Percentiles rank a stretch among this genome's conserved stretches.
Evolutionary conservation across 2,113 vertebrate species (phyloP).

Genomic region (Boulengeromyrus knoepffleri): DNA sequence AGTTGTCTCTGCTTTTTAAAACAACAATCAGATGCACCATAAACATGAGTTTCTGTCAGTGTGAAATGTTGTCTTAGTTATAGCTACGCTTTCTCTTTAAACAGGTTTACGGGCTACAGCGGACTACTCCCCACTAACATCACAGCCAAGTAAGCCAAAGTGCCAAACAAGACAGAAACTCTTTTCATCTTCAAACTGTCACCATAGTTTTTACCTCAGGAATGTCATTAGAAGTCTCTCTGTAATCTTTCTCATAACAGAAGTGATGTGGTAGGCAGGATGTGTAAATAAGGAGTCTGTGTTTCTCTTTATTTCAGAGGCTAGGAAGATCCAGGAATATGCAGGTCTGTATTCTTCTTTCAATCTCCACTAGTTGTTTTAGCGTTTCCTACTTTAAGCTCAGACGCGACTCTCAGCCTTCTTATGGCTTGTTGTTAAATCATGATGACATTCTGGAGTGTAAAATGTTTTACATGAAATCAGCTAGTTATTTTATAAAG

Average conservation of each 20-base stretch:
- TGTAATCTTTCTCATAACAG: neutral
- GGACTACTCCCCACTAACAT: conserved; percentile 29
- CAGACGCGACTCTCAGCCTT: neutral
- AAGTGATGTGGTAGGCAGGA: neutral
- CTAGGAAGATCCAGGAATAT: conserved; percentile 50
- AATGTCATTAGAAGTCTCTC: neutral
- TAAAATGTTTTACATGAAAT: neutral
- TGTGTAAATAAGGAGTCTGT: neutral
- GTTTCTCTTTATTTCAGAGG: conserved; percentile 38
- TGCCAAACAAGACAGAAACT: neutral
- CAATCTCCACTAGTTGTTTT: neutral
- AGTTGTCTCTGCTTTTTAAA: neutral
- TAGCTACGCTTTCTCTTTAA: neutral
- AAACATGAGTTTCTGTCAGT: neutral
- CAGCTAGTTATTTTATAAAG: neutral
- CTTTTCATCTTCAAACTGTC: neutral
- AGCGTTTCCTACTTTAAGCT: neutral
- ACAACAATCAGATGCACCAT: neutral
- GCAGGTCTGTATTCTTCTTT: conserved; percentile 42
- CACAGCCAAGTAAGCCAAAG: conserved; percentile 48
- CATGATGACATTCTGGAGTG: neutral
- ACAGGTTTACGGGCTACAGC: conserved; percentile 39
- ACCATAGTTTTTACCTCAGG: neutral
- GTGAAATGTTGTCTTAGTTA: neutral
- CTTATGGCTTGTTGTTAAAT: neutral